phyloP scores from a whole-genome alignment of 2,797 vertebrate species.

The Columba guinea region DNA sequence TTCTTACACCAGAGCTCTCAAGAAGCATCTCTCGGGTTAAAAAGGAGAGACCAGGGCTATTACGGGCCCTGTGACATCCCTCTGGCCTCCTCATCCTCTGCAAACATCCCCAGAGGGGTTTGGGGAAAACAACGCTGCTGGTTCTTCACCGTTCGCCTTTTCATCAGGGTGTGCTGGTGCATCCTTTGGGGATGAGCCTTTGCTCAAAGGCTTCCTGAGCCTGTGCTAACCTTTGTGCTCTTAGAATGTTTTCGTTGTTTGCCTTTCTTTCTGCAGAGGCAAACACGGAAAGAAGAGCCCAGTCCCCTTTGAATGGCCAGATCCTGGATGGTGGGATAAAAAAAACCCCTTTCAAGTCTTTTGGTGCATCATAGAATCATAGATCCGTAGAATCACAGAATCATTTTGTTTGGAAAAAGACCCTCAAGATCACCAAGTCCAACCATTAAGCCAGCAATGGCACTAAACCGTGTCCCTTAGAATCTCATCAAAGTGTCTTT shows the following conservation, averaged over 20 bases:
- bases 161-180: background rate
- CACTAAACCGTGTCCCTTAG: too few species aligned
- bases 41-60: fast-evolving
- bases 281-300: background rate
- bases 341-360: background rate
- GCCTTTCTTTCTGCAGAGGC: background rate
- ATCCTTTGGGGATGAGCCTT: background rate
- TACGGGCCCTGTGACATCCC: background rate
- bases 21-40: background rate
- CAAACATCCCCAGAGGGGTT: background rate
- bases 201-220: background rate
- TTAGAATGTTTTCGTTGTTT: background rate
- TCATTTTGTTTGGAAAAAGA: too few species aligned
- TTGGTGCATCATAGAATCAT: background rate
- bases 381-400: too few species aligned
- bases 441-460: too few species aligned
- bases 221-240: background rate
- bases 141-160: background rate
- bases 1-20: background rate
- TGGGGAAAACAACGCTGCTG: fast-evolving
- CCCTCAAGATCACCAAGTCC: too few species aligned
- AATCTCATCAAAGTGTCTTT: too few species aligned
- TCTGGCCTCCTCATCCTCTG: background rate
- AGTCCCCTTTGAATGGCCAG: fast-evolving
- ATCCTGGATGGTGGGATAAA: background rate